Percentiles rank a stretch among this genome's conserved stretches.
phyloP scores from a whole-genome alignment of 2,113 vertebrate genomes.

The Elephantulus edwardii region DNA sequence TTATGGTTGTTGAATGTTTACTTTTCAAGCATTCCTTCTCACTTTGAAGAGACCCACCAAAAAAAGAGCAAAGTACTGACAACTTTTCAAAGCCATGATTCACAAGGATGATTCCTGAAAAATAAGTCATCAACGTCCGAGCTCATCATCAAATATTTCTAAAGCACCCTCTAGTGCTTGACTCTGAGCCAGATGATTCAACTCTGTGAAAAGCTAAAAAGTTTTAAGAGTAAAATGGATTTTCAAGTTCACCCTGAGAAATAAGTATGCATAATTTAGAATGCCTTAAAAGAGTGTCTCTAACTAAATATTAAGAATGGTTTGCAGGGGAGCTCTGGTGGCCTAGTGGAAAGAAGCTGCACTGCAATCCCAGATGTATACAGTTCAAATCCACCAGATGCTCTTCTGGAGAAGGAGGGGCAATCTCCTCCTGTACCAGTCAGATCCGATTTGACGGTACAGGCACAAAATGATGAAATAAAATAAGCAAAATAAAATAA shows the following conservation, averaged over 20 bases:
- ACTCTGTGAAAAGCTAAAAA: background rate
- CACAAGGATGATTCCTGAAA: slow-evolving; percentile 66
- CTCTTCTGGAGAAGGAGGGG: too few relatives aligned
- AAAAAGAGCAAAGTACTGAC: slow-evolving; percentile 61
- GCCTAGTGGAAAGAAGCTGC: too few relatives aligned
- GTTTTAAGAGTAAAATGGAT: slow-evolving; percentile 20
- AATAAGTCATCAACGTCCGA: slow-evolving; percentile 65
- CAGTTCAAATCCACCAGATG: too few relatives aligned
- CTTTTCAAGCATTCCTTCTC: slow-evolving; percentile 66
- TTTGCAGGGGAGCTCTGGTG: too few relatives aligned
- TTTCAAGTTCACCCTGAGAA: background rate
- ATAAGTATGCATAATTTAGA: background rate
- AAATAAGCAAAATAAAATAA: too few relatives aligned
- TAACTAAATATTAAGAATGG: background rate
- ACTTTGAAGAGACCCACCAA: slow-evolving; percentile 76
- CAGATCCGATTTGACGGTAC: too few relatives aligned
- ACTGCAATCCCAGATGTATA: too few relatives aligned
- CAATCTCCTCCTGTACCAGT: too few relatives aligned
- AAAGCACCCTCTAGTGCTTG: slow-evolving; percentile 66
- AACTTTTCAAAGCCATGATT: slow-evolving; percentile 62
- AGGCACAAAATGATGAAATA: too few relatives aligned
- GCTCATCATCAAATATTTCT: slow-evolving; percentile 73
- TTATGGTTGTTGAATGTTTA: slow-evolving; percentile 63
- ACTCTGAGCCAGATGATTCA: slow-evolving; percentile 42
- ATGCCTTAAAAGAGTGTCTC: background rate